Conservation (phyloP, 2,113 vertebrate genomes). For the Gopherus evgoodei region DNA sequence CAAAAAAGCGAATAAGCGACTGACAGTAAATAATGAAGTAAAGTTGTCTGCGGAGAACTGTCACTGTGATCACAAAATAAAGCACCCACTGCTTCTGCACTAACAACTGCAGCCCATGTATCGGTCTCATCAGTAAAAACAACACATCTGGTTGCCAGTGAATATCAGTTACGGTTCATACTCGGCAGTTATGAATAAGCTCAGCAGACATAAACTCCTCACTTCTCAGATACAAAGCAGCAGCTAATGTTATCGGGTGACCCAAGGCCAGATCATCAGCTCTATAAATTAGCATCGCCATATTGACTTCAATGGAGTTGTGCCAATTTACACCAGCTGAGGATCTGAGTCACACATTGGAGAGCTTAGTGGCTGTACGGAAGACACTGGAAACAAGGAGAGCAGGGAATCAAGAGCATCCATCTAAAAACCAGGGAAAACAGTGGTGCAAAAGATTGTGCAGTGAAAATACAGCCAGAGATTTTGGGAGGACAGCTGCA, state of each 20-base stretch:
- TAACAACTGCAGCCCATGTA: neutral
- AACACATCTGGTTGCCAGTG: neutral
- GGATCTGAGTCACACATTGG: neutral
- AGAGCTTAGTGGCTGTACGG: neutral
- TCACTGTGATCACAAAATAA: too few relatives aligned
- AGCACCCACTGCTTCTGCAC: too few relatives aligned
- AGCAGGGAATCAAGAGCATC: neutral
- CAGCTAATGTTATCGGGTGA: conserved; percentile 7
- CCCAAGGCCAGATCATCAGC: neutral
- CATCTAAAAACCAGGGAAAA: neutral
- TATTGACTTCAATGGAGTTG: neutral
- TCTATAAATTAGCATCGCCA: neutral
- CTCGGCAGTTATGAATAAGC: neutral
- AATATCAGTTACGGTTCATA: neutral
- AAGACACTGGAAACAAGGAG: neutral
- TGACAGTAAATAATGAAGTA: neutral
- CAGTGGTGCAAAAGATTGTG: neutral
- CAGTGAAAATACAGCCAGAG: neutral
- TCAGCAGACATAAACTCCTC: neutral
- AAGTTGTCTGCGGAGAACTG: neutral
- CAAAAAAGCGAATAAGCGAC: neutral
- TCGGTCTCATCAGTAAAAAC: neutral
- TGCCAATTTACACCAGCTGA: neutral
- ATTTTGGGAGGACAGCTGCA: neutral
- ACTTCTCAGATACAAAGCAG: neutral